A percentile compares a stretch with the other conserved stretches of the same genome.
Conservation (phyloP, 2,888 invertebrate species). For the Stomorhina lunata region DNA sequence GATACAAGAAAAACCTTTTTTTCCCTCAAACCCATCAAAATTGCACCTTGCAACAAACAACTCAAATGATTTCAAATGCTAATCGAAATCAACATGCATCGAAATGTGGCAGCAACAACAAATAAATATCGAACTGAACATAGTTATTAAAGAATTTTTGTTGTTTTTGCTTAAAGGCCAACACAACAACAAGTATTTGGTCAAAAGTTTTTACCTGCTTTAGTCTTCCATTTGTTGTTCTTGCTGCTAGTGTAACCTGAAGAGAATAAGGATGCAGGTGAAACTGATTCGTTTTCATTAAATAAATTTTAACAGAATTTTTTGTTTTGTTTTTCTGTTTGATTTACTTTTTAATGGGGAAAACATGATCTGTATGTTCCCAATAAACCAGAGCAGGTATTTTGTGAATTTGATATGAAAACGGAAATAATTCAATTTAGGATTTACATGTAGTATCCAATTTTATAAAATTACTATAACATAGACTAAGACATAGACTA, state of each 20-base stretch:
- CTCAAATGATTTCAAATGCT: slow-evolving; percentile 78
- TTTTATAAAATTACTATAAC: too few species aligned
- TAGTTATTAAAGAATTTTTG: slow-evolving; percentile 22
- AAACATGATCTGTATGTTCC: background rate
- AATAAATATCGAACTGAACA: slow-evolving; percentile 16
- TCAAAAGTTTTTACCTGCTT: slow-evolving; percentile 54
- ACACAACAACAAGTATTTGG: slow-evolving; percentile 24
- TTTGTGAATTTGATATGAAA: background rate
- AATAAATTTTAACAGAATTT: slow-evolving; percentile 29
- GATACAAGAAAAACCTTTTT: slow-evolving; percentile 29
- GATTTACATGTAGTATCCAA: too few species aligned
- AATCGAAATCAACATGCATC: slow-evolving; percentile 70
- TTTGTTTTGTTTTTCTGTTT: slow-evolving; percentile 31
- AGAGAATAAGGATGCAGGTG: slow-evolving; percentile 76
- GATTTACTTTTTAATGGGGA: slow-evolving; percentile 10
- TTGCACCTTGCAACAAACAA: slow-evolving; percentile 79
- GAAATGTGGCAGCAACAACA: slow-evolving; percentile 3
- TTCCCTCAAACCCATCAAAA: slow-evolving; percentile 69
- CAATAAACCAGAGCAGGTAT: background rate
- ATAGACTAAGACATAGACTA: too few species aligned
- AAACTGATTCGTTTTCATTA: slow-evolving; percentile 74
- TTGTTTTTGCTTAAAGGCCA: background rate
- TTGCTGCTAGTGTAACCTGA: slow-evolving; percentile 9
- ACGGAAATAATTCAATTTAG: slow-evolving; percentile 56
- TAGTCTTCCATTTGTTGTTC: background rate